A percentile compares a stretch with the other conserved stretches of the same genome.
Conservation (phyloP, 2,113 vertebrate species). For the Laticauda colubrina region DNA sequence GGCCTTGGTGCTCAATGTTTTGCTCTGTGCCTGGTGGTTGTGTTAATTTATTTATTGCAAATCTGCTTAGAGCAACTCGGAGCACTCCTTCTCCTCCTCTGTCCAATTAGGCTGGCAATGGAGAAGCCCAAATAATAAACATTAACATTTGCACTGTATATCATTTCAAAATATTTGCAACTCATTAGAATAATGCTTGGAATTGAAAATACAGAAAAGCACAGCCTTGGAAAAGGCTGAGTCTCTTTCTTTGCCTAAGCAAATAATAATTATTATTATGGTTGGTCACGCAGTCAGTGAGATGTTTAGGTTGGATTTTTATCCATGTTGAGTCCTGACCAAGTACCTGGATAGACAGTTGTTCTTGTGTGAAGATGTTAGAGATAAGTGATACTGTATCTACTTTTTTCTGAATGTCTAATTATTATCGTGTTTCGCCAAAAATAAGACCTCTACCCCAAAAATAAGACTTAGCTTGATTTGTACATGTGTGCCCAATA, state of each 20-base stretch:
- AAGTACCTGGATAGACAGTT: not conserved
- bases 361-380: not conserved
- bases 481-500: too few relatives aligned
- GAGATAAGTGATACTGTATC: not conserved
- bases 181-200: not conserved
- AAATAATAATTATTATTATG: not conserved
- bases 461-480: too few relatives aligned
- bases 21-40: not conserved
- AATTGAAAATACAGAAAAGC: not conserved
- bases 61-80: not conserved
- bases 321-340: not conserved
- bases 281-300: not conserved
- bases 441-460: too few relatives aligned
- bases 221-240: not conserved
- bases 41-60: not conserved
- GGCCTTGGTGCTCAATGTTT: not conserved
- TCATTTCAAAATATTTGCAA: not conserved
- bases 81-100: not conserved
- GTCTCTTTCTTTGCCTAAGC: not conserved
- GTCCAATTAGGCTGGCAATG: not conserved
- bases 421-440: too few relatives aligned
- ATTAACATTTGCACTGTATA: not conserved
- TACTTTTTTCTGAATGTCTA: too few relatives aligned
- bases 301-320: not conserved
- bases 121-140: not conserved